Evolutionary conservation across 2,113 vertebrate species (phyloP).

Genomic region (Myrmecophaga tridactyla): DNA sequence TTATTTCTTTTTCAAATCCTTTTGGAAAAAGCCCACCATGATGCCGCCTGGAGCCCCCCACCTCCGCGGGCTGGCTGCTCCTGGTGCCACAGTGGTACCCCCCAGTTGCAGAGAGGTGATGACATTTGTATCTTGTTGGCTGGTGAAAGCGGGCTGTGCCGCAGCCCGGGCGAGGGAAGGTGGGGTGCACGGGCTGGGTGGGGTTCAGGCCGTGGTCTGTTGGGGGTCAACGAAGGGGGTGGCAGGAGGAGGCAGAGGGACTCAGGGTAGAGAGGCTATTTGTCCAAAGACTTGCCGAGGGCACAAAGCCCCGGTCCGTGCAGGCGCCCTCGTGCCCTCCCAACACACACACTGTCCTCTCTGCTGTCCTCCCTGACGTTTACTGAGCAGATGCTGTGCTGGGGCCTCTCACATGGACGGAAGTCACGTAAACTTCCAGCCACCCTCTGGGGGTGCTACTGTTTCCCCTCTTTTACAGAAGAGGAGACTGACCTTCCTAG

Average conservation of each 20-base stretch:
- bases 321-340: accelerated
- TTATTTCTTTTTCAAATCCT: background rate
- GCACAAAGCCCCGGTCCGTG: background rate
- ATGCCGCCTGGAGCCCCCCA: background rate
- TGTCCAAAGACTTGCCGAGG: background rate
- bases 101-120: constrained; percentile 28
- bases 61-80: background rate
- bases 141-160: background rate
- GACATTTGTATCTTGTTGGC: constrained; percentile 55
- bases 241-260: background rate
- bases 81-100: constrained; percentile 2
- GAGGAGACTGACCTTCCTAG: background rate
- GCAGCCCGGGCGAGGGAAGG: background rate
- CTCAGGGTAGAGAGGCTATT: background rate
- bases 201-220: accelerated
- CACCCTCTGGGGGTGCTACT: background rate
- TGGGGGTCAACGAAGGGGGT: background rate
- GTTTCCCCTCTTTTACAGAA: background rate
- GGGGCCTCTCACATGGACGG: background rate
- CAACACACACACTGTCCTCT: background rate
- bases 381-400: background rate
- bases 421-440: background rate
- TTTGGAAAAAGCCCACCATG: background rate
- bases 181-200: background rate
- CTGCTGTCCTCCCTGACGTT: background rate